Conservation (phyloP, 2,888 invertebrate genomes). For the Campoplex nolae region DNA sequence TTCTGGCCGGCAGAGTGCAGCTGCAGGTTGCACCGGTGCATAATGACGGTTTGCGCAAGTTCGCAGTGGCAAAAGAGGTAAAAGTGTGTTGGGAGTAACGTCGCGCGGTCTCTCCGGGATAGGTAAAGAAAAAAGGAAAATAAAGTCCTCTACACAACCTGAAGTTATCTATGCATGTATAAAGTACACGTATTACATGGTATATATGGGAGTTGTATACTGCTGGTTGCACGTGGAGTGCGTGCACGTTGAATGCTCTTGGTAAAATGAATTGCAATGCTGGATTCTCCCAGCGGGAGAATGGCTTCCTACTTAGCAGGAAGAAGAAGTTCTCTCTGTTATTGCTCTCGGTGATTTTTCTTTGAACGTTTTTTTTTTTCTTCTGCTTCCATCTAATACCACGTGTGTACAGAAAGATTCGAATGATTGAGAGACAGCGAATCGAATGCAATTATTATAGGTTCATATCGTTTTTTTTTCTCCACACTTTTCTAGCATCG, state of each 20-base stretch:
- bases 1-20: slow-evolving; percentile 42
- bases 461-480: neutral
- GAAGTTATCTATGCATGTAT: neutral
- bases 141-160: slow-evolving; percentile 45
- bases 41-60: slow-evolving; percentile 62
- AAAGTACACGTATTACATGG: slow-evolving; percentile 49
- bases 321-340: slow-evolving; percentile 58
- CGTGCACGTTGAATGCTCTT: slow-evolving; percentile 60
- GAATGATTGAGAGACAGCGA: slow-evolving; percentile 51
- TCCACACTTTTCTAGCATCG: slow-evolving; percentile 16
- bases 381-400: slow-evolving; percentile 34
- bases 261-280: slow-evolving; percentile 67
- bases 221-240: slow-evolving; percentile 62
- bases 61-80: slow-evolving; percentile 26
- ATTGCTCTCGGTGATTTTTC: slow-evolving; percentile 24
- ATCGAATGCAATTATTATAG: slow-evolving; percentile 62
- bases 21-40: slow-evolving; percentile 66
- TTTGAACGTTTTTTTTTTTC: neutral
- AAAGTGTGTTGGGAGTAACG: slow-evolving; percentile 37
- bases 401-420: slow-evolving; percentile 40
- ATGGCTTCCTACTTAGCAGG: slow-evolving; percentile 68
- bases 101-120: slow-evolving; percentile 44
- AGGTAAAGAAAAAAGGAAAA: slow-evolving; percentile 36
- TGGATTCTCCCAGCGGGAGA: slow-evolving; percentile 61
- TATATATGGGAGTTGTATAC: slow-evolving; percentile 15